Evolutionary conservation across 2,888 invertebrate species (phyloP), one percentile per base, ranked within the genome.

Genomic region (Iselma pallidipennis): DNA sequence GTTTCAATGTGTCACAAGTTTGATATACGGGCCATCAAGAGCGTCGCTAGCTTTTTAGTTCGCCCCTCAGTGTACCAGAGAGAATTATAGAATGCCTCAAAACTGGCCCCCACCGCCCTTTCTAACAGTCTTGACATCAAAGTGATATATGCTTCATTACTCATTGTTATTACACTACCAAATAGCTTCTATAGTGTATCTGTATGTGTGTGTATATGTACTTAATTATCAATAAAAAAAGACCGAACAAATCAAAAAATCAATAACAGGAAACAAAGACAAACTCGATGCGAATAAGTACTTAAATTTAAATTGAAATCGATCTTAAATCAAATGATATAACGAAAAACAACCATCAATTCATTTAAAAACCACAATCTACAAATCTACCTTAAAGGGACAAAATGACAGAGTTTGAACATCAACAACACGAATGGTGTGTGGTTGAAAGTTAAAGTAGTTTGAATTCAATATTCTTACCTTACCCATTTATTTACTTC

Each of bases 21-120:
- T 80, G 80, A 80, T 80, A 79, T 80, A 80, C 79, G 77, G 77
- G 74, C 76, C 78, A 77, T 79, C 79, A 80, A 75, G 76, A 76
- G 74, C 76, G 74, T 68, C 71, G 73, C 72, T 71, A 69, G 72
- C 74, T 76, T 76, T 76, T 76, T 76, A 74, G 74, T 73, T 66
- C 66, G 67, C 68, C 66, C 68, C 67, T 68, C 66, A 50, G 51
- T n/a, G 51, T 61, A 56, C 57, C 56, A 45, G 45, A 19, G 2
- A 19, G 25, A 5, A 9, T 2, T 9, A 42, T 9, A 42, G 9
- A 19, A 45, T 62, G 65, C 57, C 67, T 65, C 59, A 56, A 63
- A 59, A 25, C 61, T 66, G 66, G 58, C 63, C 66, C 66, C 66
- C 29, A 66, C 68, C 66, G 66, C 66, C 66, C 64, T 19, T 45